Conservation (phyloP, 1,140 invertebrate genomes). For the Leptinotarsa texana region DNA sequence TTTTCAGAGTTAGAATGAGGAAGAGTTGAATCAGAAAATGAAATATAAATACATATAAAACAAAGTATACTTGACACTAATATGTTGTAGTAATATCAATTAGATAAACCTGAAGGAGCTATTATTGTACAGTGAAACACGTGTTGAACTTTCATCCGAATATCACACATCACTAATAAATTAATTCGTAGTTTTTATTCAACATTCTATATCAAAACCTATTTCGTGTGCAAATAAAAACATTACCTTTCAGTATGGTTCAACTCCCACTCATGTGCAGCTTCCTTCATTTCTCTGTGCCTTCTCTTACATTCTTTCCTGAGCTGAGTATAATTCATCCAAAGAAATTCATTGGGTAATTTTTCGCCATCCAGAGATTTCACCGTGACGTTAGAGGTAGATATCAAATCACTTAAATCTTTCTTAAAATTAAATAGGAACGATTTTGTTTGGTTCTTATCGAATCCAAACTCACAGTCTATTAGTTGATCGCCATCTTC, state of each 20-base stretch:
- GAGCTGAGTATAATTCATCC: conserved; percentile 61
- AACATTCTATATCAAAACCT: too few relatives aligned
- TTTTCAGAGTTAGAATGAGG: too few relatives aligned
- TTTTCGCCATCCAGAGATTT: conserved; percentile 46
- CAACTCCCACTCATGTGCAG: neutral
- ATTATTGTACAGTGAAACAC: too few relatives aligned
- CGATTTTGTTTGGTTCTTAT: conserved; percentile 58
- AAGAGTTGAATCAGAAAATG: too few relatives aligned
- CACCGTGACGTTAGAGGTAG: conserved; percentile 51
- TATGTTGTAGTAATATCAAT: too few relatives aligned
- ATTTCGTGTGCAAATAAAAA: neutral
- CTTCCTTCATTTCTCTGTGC: conserved; percentile 52
- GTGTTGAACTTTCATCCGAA: too few relatives aligned
- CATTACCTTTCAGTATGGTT: conserved; percentile 21
- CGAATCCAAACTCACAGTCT: conserved; percentile 69
- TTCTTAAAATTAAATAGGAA: conserved; percentile 62
- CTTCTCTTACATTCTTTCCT: conserved; percentile 58
- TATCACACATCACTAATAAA: too few relatives aligned
- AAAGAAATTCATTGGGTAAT: conserved; percentile 56
- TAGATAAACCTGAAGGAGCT: too few relatives aligned
- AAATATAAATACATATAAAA: too few relatives aligned
- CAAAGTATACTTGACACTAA: too few relatives aligned
- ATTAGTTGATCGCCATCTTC: conserved; percentile 60
- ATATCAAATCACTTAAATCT: conserved; percentile 60
- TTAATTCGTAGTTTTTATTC: too few relatives aligned